phyloP scores from a whole-genome alignment of 2,888 invertebrate species.

The Sussaba pulchella region DNA sequence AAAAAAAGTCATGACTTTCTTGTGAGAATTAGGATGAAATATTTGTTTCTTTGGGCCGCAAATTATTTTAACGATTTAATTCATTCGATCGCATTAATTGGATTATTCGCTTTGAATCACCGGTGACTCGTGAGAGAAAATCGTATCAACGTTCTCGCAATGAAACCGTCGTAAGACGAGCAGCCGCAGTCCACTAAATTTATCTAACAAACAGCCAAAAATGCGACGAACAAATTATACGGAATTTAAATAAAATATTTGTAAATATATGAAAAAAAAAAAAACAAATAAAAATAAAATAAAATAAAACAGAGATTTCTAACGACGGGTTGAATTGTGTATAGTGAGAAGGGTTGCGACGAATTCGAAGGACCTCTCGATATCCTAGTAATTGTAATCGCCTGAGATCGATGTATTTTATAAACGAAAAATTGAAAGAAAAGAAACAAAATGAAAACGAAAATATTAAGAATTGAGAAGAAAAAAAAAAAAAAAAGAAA shows the following conservation, averaged over 20 bases:
- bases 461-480: slow-evolving; percentile 22
- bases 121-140: neutral
- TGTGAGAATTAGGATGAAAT: too few species aligned
- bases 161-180: slow-evolving; percentile 1
- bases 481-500: slow-evolving; percentile 32
- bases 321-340: slow-evolving; percentile 17
- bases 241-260: slow-evolving; percentile 35
- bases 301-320: slow-evolving; percentile 15
- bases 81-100: neutral
- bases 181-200: too few species aligned
- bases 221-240: slow-evolving; percentile 14
- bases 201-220: too few species aligned
- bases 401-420: slow-evolving; percentile 64
- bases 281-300: slow-evolving; percentile 27
- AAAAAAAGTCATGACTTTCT: too few species aligned
- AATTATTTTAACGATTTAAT: too few species aligned
- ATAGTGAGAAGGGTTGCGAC: slow-evolving; percentile 10
- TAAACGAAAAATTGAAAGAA: slow-evolving; percentile 46
- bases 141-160: neutral
- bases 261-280: slow-evolving; percentile 31
- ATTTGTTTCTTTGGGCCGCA: too few species aligned
- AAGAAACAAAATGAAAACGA: slow-evolving; percentile 10
- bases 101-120: neutral
- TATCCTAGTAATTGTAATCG: slow-evolving; percentile 50
- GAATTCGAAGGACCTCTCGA: slow-evolving; percentile 59